Evolutionary conservation across 2,888 invertebrate species (phyloP), one percentile per base, ranked within the genome.

Genomic region (Papilio protenor): DNA sequence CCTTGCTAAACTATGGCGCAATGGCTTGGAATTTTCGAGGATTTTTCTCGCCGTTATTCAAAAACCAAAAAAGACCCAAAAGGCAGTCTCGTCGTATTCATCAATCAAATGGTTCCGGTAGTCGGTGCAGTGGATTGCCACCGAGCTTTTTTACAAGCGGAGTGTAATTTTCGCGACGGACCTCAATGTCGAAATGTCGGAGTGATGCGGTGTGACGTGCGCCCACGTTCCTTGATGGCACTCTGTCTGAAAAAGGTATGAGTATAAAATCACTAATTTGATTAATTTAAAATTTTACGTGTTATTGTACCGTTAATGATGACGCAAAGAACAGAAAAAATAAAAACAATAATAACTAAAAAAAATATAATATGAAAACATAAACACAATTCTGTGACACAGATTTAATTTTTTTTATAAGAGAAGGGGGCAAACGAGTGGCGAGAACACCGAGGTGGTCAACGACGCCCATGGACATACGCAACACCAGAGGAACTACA

Each of bases 101-200:
- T 77, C 73, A 77, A 77, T 73, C 77, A 77, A 73, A 77, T 27
- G 73, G 83, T 82, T 81, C 84, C 89, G 89, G 90, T 90, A 89
- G 89, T 86, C 86, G 82, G 81, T 75, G 82, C 83, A 82, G 84
- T 79, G 82, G 82, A 80, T 80, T 81, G 84, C 82, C 82, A 77
- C 64, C 76, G 78, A 80, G 76, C 76, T 80, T 82, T 84, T 82
- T 82, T 80, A 72, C 64, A 49, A 70, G 78, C 49, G 66, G 76
- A 80, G 85, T 86, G 90, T 91, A 90, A 91, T 90, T 92, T 92
- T 89, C 84, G 87, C 88, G 85, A 87, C 87, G 82, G 85, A 83
- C 82, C 85, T 84, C 85, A 81, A 86, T 86, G 91, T 91, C 91
- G 89, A 90, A 89, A 88, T 89, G 89, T 88, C 89, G 84, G 84